A percentile compares a stretch with the other conserved stretches of the same genome.
Evolutionary conservation across 2,888 invertebrate genomes (phyloP).

Genomic region (Orthonychiurus folsomi): DNA sequence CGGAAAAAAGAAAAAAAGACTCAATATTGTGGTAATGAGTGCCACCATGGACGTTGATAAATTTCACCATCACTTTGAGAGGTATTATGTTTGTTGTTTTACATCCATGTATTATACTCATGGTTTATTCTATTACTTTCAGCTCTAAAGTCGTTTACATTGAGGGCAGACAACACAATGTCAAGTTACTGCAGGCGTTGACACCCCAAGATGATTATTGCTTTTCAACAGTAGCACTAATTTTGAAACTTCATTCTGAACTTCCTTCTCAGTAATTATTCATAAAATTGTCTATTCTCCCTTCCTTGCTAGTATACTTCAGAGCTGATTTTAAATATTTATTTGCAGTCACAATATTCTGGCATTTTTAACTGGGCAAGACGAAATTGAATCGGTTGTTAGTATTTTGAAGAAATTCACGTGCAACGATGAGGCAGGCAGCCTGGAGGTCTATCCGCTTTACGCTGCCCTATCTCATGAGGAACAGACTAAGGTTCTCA

Average conservation of each 20-base stretch:
- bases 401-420: constrained; percentile 42
- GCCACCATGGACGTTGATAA: constrained; percentile 34
- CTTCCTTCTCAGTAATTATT: constrained; percentile 22
- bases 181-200: constrained; percentile 25
- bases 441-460: constrained; percentile 59
- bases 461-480: constrained; percentile 50
- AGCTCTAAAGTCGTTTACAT: constrained; percentile 31
- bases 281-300: too few species aligned
- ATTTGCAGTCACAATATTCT: constrained; percentile 71
- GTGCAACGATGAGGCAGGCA: constrained; percentile 55
- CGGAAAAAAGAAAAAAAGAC: constrained; percentile 45
- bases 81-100: constrained; percentile 10
- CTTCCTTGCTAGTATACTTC: too few species aligned
- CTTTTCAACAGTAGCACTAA: constrained; percentile 11
- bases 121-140: too few species aligned
- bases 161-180: constrained; percentile 31
- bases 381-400: constrained; percentile 71
- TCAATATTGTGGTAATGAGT: constrained; percentile 38
- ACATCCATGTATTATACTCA: neutral
- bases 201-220: constrained; percentile 19
- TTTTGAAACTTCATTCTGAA: constrained; percentile 29
- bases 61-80: constrained; percentile 28
- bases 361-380: constrained; percentile 90
- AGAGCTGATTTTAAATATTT: too few species aligned
- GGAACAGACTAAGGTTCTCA: constrained; percentile 47